A percentile compares a stretch with the other conserved stretches of the same genome.
Conservation (phyloP, 2,888 invertebrate species). For the Drosophila lacicola region DNA sequence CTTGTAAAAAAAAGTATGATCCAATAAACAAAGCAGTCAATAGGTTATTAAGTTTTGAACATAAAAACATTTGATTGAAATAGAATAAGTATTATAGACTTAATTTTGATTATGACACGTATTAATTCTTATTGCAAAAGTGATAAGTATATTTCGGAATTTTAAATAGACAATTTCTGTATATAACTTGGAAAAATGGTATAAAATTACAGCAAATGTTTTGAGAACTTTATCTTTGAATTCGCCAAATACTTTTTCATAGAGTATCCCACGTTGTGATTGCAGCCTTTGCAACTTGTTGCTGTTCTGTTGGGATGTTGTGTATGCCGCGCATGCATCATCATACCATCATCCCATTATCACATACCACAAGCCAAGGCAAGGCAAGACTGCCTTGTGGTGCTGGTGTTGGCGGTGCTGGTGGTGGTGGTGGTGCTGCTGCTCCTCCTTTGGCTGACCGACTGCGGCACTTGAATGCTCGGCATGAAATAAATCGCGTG, state of each 20-base stretch:
- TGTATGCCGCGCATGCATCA: conserved; percentile 81
- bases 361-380: conserved; percentile 73
- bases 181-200: too few relatives aligned
- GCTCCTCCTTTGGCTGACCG: conserved; percentile 72
- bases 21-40: too few relatives aligned
- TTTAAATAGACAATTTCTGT: too few relatives aligned
- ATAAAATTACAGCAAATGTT: too few relatives aligned
- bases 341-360: conserved; percentile 82
- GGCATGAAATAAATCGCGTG: conserved; percentile 82
- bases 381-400: conserved; percentile 43
- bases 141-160: too few relatives aligned
- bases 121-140: too few relatives aligned
- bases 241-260: not conserved
- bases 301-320: conserved; percentile 64
- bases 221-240: not conserved
- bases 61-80: too few relatives aligned
- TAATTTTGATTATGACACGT: too few relatives aligned
- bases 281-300: conserved; percentile 19
- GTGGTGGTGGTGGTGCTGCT: conserved; percentile 23
- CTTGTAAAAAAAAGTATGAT: too few relatives aligned
- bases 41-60: too few relatives aligned
- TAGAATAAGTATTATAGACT: too few relatives aligned
- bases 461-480: conserved; percentile 79
- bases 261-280: conserved; percentile 30
- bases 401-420: conserved; percentile 16